These are phyloP conservation scores for Uloborus diversus DNA, from an alignment of 1,140 invertebrate genomes.

Conservation along the genomic window DNA sequence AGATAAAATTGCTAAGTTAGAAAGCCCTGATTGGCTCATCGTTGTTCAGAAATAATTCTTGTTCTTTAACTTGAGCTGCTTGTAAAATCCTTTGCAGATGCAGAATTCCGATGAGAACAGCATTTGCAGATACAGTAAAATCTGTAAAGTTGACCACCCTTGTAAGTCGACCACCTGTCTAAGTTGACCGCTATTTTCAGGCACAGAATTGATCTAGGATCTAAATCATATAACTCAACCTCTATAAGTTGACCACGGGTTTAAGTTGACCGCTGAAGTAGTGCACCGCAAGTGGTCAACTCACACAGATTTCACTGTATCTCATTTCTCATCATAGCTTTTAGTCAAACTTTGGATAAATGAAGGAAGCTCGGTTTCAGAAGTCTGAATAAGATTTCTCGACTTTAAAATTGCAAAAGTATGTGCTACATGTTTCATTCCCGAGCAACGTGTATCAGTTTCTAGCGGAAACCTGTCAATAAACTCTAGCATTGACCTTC, in stretches of 20 bases:
- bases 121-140: background rate
- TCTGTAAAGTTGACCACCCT: background rate
- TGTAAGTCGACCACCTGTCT: background rate
- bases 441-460: background rate
- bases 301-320: no score
- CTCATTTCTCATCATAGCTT: no score
- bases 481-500: background rate
- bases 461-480: background rate
- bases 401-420: background rate
- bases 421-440: background rate
- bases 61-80: background rate
- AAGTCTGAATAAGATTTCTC: conserved; percentile 1
- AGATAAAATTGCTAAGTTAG: background rate
- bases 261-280: no score
- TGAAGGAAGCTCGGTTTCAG: no score
- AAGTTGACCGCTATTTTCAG: no score
- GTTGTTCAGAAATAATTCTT: background rate
- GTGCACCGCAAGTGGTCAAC: no score
- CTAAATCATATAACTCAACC: background rate
- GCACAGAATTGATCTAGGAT: no score
- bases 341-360: no score
- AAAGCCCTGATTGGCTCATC: background rate
- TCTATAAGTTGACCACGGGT: background rate
- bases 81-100: background rate
- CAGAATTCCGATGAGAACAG: background rate